phyloP scores from a whole-genome alignment of 2,888 invertebrate genomes.

The Rhodophaea formosa region DNA sequence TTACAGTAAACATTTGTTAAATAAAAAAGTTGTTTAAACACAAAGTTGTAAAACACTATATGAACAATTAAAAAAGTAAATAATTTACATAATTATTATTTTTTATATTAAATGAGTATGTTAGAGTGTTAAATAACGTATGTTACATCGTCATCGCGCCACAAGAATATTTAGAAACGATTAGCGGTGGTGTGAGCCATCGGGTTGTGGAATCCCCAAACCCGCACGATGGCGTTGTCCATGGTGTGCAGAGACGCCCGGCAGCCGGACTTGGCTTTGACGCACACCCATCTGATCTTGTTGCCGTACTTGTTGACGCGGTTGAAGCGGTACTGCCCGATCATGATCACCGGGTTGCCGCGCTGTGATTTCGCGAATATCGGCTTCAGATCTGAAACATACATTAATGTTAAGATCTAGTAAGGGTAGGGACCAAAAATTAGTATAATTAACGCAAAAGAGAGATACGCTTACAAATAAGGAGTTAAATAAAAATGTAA shows the following conservation, averaged over 20 bases:
- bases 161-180: slow-evolving; percentile 61
- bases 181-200: slow-evolving; percentile 69
- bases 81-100: no score
- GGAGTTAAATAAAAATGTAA: no score
- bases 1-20: no score
- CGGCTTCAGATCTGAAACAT: slow-evolving; percentile 67
- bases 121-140: no score
- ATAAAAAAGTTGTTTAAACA: no score
- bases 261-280: slow-evolving; percentile 73
- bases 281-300: slow-evolving; percentile 71
- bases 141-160: no score
- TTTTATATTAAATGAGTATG: no score
- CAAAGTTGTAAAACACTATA: no score
- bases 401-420: slow-evolving; percentile 34
- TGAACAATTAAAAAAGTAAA: no score
- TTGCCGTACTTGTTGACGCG: slow-evolving; percentile 72
- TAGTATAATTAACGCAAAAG: no score
- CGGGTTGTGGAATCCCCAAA: slow-evolving; percentile 71
- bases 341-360: slow-evolving; percentile 75
- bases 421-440: no score
- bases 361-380: slow-evolving; percentile 64
- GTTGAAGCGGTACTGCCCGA: slow-evolving; percentile 73
- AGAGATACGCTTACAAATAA: no score
- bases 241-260: slow-evolving; percentile 70
- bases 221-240: slow-evolving; percentile 72